A percentile compares a stretch with the other conserved stretches of the same genome.
phyloP scores from a whole-genome alignment of 2,888 invertebrate species.

The Limnephilus rhombicus region DNA sequence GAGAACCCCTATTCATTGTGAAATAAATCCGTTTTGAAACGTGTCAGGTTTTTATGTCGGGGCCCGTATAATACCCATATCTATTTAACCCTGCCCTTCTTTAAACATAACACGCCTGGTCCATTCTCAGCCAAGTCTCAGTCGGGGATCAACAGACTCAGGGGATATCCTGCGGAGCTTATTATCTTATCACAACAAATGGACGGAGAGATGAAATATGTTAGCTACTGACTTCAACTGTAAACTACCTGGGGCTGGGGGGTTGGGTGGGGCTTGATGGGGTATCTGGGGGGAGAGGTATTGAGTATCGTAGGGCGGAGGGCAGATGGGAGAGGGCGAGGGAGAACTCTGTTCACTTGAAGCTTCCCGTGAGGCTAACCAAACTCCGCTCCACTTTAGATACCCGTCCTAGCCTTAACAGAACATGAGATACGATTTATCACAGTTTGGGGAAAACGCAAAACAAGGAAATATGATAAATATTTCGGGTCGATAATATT shows the following conservation, averaged over 20 bases:
- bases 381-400: slow-evolving; percentile 5
- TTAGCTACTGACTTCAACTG: slow-evolving; percentile 27
- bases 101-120: slow-evolving; percentile 14
- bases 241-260: slow-evolving; percentile 2
- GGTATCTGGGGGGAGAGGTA: not conserved
- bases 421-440: slow-evolving; percentile 14
- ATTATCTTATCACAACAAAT: slow-evolving; percentile 43
- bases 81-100: not conserved
- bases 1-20: not conserved
- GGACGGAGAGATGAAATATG: slow-evolving; percentile 31
- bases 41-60: slow-evolving; percentile 2
- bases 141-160: slow-evolving; percentile 6
- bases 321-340: not conserved
- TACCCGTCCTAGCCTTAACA: slow-evolving; percentile 2
- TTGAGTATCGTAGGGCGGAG: not conserved
- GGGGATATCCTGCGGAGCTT: slow-evolving; percentile 17
- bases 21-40: not conserved
- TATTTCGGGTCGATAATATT: not conserved
- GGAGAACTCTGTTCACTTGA: not conserved
- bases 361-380: slow-evolving; percentile 24
- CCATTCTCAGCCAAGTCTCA: not conserved
- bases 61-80: not conserved
- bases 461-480: not conserved
- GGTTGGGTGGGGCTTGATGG: not conserved
- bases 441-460: slow-evolving; percentile 23